Base-by-base conservation (phyloP, 2,888 invertebrate genomes). In the Cetonia aurata region DNA sequence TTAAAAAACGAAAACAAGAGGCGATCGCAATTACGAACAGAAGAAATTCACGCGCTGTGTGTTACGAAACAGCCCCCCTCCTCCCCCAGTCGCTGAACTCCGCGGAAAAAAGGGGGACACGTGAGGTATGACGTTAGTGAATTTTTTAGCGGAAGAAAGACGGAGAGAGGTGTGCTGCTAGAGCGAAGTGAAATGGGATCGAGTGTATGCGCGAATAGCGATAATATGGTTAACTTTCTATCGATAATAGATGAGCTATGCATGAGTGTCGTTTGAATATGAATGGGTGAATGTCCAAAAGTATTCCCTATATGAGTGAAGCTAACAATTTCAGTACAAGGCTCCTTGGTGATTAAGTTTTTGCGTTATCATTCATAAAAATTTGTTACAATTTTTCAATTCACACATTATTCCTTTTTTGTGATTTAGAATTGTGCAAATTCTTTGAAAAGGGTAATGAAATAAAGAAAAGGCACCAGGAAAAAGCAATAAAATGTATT, bases 41-140 rank as follows among this genome's bases (percentile, higher is more conserved):
- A 68, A 69, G 62, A 72, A 73, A 69, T 69, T 69, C 62, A 69
- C 60, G 50, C 56, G 46, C 41, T n/a, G 41, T 42, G 53, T 15
- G 15, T 60, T 46, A 60, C 69, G 59, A 52, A 53, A 60, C 48
- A 52, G 46, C 33, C 15, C 55, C n/a, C n/a, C n/a, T n/a, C n/a
- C n/a, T n/a, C n/a, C n/a, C 57, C 60, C 41, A 48, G 37, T 50
- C 48, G 48, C 66, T 57, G 50, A 44, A 65, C 48, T 68, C 60
- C 25, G 41, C 17, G 37, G 57, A 15, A 55, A 62, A n/a, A 69
- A 46, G 41, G 69, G 60, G 46, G 60, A 17, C 37, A 57, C 15
- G 60, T 25, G 46, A 60, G 10, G 46, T 46, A 56, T 37, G 41
- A 15, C 3, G 17, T 3, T 10, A 10, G 17, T 17, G n/a, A 48